These are phyloP conservation scores for Venturia canescens DNA, from an alignment of 1,140 invertebrate genomes.

Conservation along the genomic window DNA sequence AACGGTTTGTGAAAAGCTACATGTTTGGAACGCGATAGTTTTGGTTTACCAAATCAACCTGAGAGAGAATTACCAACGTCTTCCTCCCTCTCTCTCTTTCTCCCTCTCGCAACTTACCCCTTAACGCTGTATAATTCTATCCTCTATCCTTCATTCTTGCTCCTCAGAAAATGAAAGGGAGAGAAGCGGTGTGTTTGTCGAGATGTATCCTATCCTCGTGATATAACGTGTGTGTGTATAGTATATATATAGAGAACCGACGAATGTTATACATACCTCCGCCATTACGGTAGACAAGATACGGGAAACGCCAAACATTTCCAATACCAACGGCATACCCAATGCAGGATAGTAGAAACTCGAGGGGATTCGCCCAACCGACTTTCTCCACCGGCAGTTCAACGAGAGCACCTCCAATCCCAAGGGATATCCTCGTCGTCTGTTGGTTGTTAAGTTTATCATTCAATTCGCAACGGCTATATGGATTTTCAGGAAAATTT, in stretches of 20 bases:
- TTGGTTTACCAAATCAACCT: slow-evolving; percentile 5
- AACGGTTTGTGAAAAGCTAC: slow-evolving; percentile 26
- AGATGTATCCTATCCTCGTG: background rate
- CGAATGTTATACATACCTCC: slow-evolving; percentile 80
- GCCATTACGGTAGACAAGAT: slow-evolving; percentile 88
- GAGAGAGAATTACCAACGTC: background rate
- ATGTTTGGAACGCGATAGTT: slow-evolving; percentile 10
- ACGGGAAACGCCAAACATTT: slow-evolving; percentile 94
- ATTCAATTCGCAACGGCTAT: background rate
- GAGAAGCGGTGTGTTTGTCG: background rate
- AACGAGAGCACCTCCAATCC: slow-evolving; percentile 62
- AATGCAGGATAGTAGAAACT: slow-evolving; percentile 88
- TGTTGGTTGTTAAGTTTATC: slow-evolving; percentile 45
- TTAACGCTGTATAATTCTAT: too few species aligned
- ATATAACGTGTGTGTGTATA: background rate
- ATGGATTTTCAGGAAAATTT: too few species aligned
- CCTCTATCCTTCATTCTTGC: background rate
- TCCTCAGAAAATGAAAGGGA: background rate
- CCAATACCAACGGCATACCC: slow-evolving; percentile 90
- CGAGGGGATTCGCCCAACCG: slow-evolving; percentile 85
- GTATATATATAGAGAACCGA: slow-evolving; percentile 28
- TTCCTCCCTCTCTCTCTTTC: slow-evolving; percentile 1
- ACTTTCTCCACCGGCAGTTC: slow-evolving; percentile 74
- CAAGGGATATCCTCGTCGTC: slow-evolving; percentile 65
- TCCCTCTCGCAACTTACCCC: background rate